Conservation (phyloP, 2,797 vertebrate species). For the Peromyscus nudipes region DNA sequence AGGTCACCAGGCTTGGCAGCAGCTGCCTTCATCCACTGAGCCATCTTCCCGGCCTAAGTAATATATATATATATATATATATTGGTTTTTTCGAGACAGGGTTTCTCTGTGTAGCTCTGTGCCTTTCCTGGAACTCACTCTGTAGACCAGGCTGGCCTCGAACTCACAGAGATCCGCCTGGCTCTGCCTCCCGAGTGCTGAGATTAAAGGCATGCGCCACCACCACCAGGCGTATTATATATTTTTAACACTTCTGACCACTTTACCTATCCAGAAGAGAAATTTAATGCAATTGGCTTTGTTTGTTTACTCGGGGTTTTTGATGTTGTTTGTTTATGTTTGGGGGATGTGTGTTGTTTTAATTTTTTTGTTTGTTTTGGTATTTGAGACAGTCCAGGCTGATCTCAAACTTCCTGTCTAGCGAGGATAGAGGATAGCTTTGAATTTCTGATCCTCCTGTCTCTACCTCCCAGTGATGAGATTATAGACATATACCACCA, state of each 20-base stretch:
- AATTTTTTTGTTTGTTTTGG: slow-evolving; percentile 67
- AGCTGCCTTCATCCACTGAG: neutral
- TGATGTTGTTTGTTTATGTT: neutral
- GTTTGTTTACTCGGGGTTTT: neutral
- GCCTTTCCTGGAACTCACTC: too few species aligned
- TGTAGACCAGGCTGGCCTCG: too few species aligned
- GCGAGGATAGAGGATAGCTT: neutral
- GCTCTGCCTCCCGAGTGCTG: too few species aligned
- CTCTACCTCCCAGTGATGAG: neutral
- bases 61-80: neutral
- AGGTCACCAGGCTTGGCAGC: neutral
- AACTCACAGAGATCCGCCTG: too few species aligned
- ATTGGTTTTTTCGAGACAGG: too few species aligned
- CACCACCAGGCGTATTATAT: too few species aligned
- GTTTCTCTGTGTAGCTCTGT: too few species aligned
- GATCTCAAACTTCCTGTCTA: neutral
- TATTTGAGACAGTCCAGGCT: slow-evolving; percentile 83
- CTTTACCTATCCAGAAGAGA: slow-evolving; percentile 1
- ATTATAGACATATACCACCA: neutral
- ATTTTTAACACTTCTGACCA: neutral
- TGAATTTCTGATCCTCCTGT: neutral
- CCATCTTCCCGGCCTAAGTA: neutral
- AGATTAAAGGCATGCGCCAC: too few species aligned
- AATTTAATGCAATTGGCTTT: neutral
- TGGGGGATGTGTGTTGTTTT: neutral